These are phyloP conservation scores for Campylomormyrus tamandua DNA, from an alignment of 2,113 vertebrate species.

Conservation along the genomic window DNA sequence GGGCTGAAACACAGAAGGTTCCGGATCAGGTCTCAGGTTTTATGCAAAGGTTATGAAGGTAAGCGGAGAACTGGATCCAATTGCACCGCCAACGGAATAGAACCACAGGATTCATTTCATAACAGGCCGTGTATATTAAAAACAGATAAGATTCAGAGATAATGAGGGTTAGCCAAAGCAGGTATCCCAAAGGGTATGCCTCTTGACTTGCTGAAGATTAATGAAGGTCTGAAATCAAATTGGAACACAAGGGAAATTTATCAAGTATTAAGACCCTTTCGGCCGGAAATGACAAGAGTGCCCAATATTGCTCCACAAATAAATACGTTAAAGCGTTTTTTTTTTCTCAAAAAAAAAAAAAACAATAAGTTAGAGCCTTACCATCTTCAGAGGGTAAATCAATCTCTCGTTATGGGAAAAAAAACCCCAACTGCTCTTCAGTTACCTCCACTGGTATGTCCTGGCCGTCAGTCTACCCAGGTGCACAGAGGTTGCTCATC, in stretches of 20 bases:
- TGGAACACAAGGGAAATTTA: slow-evolving; percentile 15
- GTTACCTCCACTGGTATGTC: background rate
- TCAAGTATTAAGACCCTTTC: slow-evolving; percentile 8
- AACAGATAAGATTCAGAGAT: slow-evolving; percentile 21
- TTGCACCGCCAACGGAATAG: background rate
- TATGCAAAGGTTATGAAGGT: slow-evolving; percentile 6
- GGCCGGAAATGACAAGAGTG: slow-evolving; percentile 8
- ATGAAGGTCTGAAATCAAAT: slow-evolving; percentile 19
- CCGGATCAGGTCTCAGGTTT: background rate
- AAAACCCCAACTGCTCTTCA: background rate
- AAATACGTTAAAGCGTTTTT: slow-evolving; percentile 3
- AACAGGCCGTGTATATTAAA: slow-evolving; percentile 5
- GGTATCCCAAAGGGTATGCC: background rate
- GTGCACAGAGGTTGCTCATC: background rate
- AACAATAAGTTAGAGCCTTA: background rate
- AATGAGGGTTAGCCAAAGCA: slow-evolving; percentile 13
- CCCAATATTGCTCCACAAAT: background rate
- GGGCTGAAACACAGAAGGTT: background rate
- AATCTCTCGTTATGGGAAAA: background rate
- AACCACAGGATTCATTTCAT: slow-evolving; percentile 18
- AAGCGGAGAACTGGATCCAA: background rate
- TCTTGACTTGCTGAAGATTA: slow-evolving; percentile 5
- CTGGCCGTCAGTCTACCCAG: background rate
- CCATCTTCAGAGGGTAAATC: background rate
- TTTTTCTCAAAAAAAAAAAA: background rate